Evolutionary conservation across 2,888 invertebrate species (phyloP), one percentile per base, ranked within the genome.

Genomic region (Cheilosia impressa): DNA sequence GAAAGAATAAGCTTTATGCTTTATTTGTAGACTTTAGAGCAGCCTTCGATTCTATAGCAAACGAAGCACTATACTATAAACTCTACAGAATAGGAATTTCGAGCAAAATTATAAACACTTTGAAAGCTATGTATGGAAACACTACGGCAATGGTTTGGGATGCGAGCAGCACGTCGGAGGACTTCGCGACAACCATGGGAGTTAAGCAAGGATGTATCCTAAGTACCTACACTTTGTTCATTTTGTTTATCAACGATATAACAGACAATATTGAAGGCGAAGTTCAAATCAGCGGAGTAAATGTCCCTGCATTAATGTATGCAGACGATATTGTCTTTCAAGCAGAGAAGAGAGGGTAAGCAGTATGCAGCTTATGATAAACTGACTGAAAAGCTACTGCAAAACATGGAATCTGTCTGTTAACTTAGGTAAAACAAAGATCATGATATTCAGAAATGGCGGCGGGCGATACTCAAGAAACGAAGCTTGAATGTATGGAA

Each of bases 11-110:
- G 22, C 27, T 53, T n/a, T 62, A 60, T 17, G 60, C 60, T n/a
- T 17, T 72, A n/a, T 72, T 72, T 53, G 72, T 53, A 9, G 72
- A 72, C 19, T 62, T 60, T 34, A 52, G 47, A 41, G 6, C 53
- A 50, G 5, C 53, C 47, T 57, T 57, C 4, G 55, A 57, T 6
- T 58, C 47, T 4, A 58, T 71, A 15, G 57, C 69, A 5, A 52
- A 41, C 1, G 71, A 71, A n/a, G 38, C 38, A n/a, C 34, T 73
- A 34, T 73, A 13, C 19, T 65, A 73, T 22, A 57, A 38, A 19
- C n/a, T 47, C 15, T 50, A 43, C 24, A 34, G 17, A 47, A 19
- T 45, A 9, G 31, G 47, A 53, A 57, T 73, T n/a, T 27, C 15
- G 9, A 27, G 53, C 13, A 60, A 60, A n/a, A 43, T 72, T 15